These are phyloP conservation scores for Agriopis aurantiaria DNA, from an alignment of 2,888 invertebrate genomes.

Conservation along the genomic window DNA sequence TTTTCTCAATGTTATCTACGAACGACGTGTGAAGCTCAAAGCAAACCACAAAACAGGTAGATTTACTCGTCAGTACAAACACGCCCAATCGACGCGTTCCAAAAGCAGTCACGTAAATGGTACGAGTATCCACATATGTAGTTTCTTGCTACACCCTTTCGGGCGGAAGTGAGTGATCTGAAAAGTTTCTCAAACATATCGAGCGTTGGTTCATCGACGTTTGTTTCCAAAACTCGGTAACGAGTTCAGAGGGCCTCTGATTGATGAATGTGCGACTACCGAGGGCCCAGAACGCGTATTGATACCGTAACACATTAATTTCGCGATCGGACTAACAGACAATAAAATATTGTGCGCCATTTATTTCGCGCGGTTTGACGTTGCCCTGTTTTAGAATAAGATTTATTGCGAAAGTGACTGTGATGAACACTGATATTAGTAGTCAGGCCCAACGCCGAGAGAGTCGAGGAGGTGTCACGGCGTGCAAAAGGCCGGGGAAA, in stretches of 20 bases:
- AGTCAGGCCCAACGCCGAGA: neutral
- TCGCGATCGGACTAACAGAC: conserved; percentile 55
- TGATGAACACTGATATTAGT: conserved; percentile 36
- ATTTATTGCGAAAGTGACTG: conserved; percentile 39
- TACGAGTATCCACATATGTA: conserved; percentile 33
- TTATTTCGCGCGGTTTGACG: conserved; percentile 52
- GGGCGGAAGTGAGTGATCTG: conserved; percentile 81
- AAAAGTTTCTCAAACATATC: conserved; percentile 79
- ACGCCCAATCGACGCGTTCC: neutral
- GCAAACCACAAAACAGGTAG: neutral
- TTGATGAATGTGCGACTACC: conserved; percentile 74
- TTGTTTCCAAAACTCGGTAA: conserved; percentile 72
- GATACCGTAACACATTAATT: conserved; percentile 74
- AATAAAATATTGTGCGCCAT: conserved; percentile 59
- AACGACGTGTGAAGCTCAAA: neutral
- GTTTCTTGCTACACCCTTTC: conserved; percentile 58
- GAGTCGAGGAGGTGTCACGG: neutral
- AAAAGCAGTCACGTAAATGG: conserved; percentile 53
- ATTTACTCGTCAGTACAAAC: conserved; percentile 7
- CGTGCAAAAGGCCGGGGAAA: no score
- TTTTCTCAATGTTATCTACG: neutral
- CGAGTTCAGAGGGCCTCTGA: conserved; percentile 80
- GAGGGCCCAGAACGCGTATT: conserved; percentile 64
- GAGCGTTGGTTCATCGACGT: conserved; percentile 67
- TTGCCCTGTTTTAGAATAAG: conserved; percentile 46